Conservation (phyloP, 2,113 vertebrate species). For the Takifugu flavidus region DNA sequence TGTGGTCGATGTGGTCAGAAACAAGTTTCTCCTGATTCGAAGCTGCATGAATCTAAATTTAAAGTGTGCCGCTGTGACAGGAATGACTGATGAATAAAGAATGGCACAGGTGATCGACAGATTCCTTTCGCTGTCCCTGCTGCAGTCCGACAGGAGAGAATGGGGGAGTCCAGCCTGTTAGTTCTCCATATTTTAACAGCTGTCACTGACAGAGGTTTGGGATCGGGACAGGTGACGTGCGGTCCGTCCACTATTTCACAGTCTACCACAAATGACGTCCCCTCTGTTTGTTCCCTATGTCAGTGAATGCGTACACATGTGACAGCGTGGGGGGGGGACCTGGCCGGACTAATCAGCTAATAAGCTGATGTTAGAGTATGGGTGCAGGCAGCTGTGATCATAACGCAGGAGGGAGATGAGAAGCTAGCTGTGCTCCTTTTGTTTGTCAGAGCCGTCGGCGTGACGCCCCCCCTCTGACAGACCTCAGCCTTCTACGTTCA, state of each 20-base stretch:
- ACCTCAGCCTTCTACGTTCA: slow-evolving; percentile 2
- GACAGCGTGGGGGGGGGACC: too few species aligned
- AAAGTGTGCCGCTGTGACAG: background rate
- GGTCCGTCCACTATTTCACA: too few species aligned
- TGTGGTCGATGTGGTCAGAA: background rate
- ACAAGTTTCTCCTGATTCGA: slow-evolving; percentile 4
- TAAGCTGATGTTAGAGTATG: slow-evolving; percentile 2
- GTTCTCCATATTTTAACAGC: background rate
- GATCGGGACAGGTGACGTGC: background rate
- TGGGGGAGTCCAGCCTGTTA: slow-evolving; percentile 4
- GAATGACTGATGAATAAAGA: slow-evolving; percentile 16
- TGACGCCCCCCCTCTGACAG: slow-evolving; percentile 12
- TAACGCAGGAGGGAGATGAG: slow-evolving; percentile 7
- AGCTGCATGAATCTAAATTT: background rate
- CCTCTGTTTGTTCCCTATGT: too few species aligned
- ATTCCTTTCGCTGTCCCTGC: slow-evolving; percentile 1
- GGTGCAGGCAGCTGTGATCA: background rate
- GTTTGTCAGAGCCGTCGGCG: slow-evolving; percentile 8
- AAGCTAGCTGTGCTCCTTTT: slow-evolving; percentile 12
- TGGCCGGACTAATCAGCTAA: too few species aligned
- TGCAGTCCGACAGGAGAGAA: background rate
- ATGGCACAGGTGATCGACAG: slow-evolving; percentile 25
- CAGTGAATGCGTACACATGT: too few species aligned
- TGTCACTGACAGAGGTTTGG: background rate
- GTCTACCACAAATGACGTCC: too few species aligned